A percentile compares a stretch with the other conserved stretches of the same genome.
Evolutionary conservation across 1,140 invertebrate genomes (phyloP).

Genomic region (Xylocopa sonorina): DNA sequence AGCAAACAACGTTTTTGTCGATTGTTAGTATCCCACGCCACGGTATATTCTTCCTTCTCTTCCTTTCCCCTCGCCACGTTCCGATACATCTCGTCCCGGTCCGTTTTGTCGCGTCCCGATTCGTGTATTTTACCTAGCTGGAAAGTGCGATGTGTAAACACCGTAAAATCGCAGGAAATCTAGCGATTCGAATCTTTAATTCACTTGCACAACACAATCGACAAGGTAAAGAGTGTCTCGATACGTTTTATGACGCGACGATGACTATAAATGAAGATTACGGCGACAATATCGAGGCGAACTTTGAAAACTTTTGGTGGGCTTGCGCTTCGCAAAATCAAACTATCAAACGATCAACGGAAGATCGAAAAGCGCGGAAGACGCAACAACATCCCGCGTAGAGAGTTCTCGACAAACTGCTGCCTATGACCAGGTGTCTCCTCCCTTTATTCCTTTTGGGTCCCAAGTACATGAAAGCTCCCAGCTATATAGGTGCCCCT

Average conservation of each 20-base stretch:
- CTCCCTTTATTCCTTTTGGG: constrained; percentile 80
- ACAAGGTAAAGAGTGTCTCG: constrained; percentile 22
- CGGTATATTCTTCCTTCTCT: constrained; percentile 16
- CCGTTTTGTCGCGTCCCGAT: not conserved
- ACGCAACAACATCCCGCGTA: constrained; percentile 46
- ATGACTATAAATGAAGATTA: not conserved
- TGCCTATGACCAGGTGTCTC: constrained; percentile 75
- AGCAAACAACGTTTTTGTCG: constrained; percentile 38
- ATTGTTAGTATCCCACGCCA: constrained; percentile 23
- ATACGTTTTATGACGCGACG: constrained; percentile 3
- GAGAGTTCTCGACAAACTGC: constrained; percentile 74
- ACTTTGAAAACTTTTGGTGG: not conserved
- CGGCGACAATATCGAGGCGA: not conserved
- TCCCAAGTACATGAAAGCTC: constrained; percentile 66
- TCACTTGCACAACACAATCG: constrained; percentile 61
- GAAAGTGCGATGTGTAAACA: constrained; percentile 2
- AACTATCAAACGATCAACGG: not conserved
- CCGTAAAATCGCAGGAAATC: not conserved
- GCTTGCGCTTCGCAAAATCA: not conserved
- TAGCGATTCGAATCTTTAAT: not conserved
- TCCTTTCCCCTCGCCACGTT: not conserved
- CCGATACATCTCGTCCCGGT: not conserved
- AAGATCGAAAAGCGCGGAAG: constrained; percentile 5
- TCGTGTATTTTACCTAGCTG: not conserved
- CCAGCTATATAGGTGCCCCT: constrained; percentile 67